Evolutionary conservation across 2,888 invertebrate species (phyloP), one percentile per base, ranked within the genome.

Genomic region (Brachyopa scutellaris): DNA sequence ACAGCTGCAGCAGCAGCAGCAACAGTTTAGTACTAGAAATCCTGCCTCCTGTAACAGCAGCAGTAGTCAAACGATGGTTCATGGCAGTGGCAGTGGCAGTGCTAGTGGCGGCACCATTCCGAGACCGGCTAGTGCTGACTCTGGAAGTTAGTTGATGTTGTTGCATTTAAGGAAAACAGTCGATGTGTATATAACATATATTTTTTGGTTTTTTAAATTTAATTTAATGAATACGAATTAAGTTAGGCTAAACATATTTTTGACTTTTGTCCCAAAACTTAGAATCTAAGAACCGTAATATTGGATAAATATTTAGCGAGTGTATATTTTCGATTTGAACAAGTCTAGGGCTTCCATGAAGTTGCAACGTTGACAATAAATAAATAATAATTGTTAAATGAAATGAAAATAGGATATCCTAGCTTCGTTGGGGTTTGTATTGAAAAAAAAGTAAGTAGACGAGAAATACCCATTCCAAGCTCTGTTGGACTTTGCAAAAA

Each of bases 91-190:
- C 80, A 11, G 78, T 79, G 76, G 72, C 45, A n/a, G n/a, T n/a
- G n/a, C n/a, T n/a, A n/a, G n/a, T n/a, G n/a, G n/a, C n/a, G n/a
- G n/a, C n/a, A 85, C 57, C 84, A 73, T 77, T 64, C 85, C 70
- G 53, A 53, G 85, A 23, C 80, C 85, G 23, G 78, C 62, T 42
- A 84, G 79, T 38, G 74, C 84, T 7, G 85, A 84, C 15, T 77
- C 80, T 36, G 85, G 78, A 26, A 85, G 86, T 84, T 85, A 85
- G 85, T 84, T 72, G 42, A 78, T 31, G 62, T 70, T 55, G 17
- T 26, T 6, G 6, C 26, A 11, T 36, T 15, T 47, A 31, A 45
- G 15, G 8, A 26, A 45, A 42, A 42, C 29, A 57, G 64, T 55
- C 61, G 23, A 23, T 51, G 53, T 62, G 47, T 53, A 69, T 45